Evolutionary conservation across 2,888 invertebrate genomes (phyloP).

Genomic region (Prosopocoilus inquinatus): DNA sequence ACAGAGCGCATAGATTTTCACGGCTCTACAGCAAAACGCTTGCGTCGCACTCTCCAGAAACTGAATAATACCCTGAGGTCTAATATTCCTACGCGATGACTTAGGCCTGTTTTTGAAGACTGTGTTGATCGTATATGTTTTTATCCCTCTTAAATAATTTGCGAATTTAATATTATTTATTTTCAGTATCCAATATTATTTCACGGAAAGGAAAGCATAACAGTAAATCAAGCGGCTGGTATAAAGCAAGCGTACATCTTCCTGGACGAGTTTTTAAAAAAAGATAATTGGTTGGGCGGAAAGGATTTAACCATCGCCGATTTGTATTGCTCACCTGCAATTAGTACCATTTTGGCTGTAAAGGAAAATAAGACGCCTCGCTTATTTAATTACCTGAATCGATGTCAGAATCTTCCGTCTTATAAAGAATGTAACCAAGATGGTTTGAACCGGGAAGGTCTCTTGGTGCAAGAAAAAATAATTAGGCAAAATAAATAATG

Average conservation of each 20-base stretch:
- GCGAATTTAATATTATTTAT: not conserved
- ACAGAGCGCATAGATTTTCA: too few relatives aligned
- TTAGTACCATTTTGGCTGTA: conserved; percentile 52
- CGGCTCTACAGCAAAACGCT: too few relatives aligned
- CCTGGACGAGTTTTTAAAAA: conserved; percentile 38
- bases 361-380: conserved; percentile 43
- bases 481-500: conserved; percentile 3
- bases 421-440: conserved; percentile 37
- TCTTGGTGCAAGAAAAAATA: conserved; percentile 21
- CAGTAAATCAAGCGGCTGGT: not conserved
- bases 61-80: too few relatives aligned
- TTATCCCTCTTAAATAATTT: not conserved
- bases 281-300: conserved; percentile 35
- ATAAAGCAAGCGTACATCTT: conserved; percentile 37
- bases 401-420: conserved; percentile 35
- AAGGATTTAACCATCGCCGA: conserved; percentile 42
- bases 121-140: too few relatives aligned
- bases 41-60: too few relatives aligned
- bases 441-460: conserved; percentile 22
- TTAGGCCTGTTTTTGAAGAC: too few relatives aligned
- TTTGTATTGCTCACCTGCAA: conserved; percentile 43
- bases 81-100: too few relatives aligned
- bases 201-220: conserved; percentile 2
- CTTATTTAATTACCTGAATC: conserved; percentile 49
- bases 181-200: conserved; percentile 15